Conservation (phyloP, 2,888 invertebrate genomes). For the Chironomus tentans region DNA sequence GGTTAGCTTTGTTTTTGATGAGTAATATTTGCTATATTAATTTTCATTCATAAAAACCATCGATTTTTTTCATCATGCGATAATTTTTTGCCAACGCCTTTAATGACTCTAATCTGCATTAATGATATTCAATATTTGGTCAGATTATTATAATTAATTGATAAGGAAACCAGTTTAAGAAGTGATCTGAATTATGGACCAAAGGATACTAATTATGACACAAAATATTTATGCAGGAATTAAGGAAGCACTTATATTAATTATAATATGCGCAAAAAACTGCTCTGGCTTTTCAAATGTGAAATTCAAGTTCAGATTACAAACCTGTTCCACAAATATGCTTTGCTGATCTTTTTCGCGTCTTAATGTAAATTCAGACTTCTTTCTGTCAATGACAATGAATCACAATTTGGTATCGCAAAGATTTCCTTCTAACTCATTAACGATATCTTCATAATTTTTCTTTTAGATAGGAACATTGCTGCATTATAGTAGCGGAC, state of each 20-base stretch:
- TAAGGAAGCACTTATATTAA: neutral
- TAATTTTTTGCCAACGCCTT: too few species aligned
- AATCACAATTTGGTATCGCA: neutral
- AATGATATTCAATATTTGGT: too few species aligned
- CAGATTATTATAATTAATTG: too few species aligned
- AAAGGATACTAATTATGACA: neutral
- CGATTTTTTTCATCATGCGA: too few species aligned
- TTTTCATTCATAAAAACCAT: too few species aligned
- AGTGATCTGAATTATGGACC: too few species aligned
- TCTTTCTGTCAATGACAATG: neutral
- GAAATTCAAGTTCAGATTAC: too few species aligned
- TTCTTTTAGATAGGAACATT: slow-evolving; percentile 1
- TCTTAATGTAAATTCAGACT: neutral
- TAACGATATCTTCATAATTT: neutral
- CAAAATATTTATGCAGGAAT: neutral
- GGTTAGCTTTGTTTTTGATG: too few species aligned
- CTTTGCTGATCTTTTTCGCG: too few species aligned
- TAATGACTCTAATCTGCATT: too few species aligned
- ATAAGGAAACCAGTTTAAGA: too few species aligned
- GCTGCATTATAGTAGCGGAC: slow-evolving; percentile 1
- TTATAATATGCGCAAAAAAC: neutral
- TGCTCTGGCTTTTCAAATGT: neutral
- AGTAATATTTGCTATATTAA: too few species aligned
- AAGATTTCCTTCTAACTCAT: neutral
- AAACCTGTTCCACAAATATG: neutral